Evolutionary conservation across 2,888 invertebrate genomes (phyloP), one percentile per base, ranked within the genome.

Genomic region (Acanthosepion lycidas): DNA sequence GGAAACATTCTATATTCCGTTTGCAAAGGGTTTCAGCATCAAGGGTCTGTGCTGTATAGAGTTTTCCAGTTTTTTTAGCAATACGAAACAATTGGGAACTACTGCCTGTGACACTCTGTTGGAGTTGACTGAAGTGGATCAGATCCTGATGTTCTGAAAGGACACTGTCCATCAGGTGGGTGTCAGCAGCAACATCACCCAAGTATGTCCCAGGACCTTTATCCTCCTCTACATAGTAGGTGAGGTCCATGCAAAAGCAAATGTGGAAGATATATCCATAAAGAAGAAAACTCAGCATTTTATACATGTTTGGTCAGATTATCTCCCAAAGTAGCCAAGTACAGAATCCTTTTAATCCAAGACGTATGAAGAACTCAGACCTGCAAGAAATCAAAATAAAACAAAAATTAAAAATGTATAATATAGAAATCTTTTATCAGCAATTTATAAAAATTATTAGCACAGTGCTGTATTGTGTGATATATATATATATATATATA

Each of bases 151-250:
- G 78, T 5, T 78, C 78, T 6, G 78, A 78, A 78, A 78, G 78
- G 33, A 78, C 78, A 78, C n/a, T 78, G 78, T 78, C 78, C 78
- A 78, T 78, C n/a, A 78, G 15, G n/a, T 78, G 78, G 33, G 78
- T 78, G 33, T 78, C 78, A 15, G 78, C 78, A 33, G 78, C 78
- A 18, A 78, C 78, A 33, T 78, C 78, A 78, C 78, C 78, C 78
- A 78, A 78, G 78, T 78, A 78, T 12, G 78, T 78, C 12, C 78
- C 78, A 33, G 78, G 78, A 33, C 78, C 78, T 78, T 78, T 78
- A 15, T 78, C 78, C 78, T 78, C 78, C 78, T 78, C 78, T 78
- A 78, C 78, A 33, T 78, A 78, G 78, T 78, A 78, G 78, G 78
- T 78, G n/a, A 78, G 78, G 18, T 78, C 78, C 78, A 78, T 78